Conservation (phyloP, 1,140 invertebrate genomes). For the Olivierus martensii region DNA sequence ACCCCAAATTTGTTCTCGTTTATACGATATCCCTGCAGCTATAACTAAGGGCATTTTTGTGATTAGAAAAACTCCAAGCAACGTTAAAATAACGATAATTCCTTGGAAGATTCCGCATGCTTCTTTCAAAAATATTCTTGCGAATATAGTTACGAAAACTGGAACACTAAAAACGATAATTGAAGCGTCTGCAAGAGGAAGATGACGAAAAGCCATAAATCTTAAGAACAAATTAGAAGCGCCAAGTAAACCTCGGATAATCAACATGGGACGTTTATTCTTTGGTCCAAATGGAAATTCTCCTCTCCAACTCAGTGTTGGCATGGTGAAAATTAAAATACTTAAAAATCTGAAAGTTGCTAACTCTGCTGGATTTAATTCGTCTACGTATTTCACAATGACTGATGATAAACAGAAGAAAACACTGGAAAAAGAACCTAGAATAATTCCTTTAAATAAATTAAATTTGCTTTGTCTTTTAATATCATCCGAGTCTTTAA, state of each 20-base stretch:
- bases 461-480: no score
- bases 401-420: slow-evolving; percentile 80
- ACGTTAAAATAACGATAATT: slow-evolving; percentile 34
- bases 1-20: slow-evolving; percentile 41
- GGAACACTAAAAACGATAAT: slow-evolving; percentile 45
- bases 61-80: slow-evolving; percentile 38
- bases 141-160: slow-evolving; percentile 39
- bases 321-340: slow-evolving; percentile 63
- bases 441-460: no score
- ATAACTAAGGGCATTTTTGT: slow-evolving; percentile 31
- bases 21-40: background rate
- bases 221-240: slow-evolving; percentile 29
- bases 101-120: slow-evolving; percentile 39
- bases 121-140: slow-evolving; percentile 39
- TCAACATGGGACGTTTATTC: slow-evolving; percentile 32
- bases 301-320: slow-evolving; percentile 59
- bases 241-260: slow-evolving; percentile 20
- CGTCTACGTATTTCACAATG: slow-evolving; percentile 52
- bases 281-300: slow-evolving; percentile 58
- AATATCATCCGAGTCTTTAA: no score
- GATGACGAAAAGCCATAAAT: slow-evolving; percentile 45
- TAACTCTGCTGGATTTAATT: slow-evolving; percentile 68
- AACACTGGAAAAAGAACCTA: slow-evolving; percentile 44
- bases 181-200: slow-evolving; percentile 42
- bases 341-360: slow-evolving; percentile 67